Evolutionary conservation across 2,797 vertebrate genomes (phyloP), one percentile per base, ranked within the genome.

Genomic region (Bovichtus diacanthus): DNA sequence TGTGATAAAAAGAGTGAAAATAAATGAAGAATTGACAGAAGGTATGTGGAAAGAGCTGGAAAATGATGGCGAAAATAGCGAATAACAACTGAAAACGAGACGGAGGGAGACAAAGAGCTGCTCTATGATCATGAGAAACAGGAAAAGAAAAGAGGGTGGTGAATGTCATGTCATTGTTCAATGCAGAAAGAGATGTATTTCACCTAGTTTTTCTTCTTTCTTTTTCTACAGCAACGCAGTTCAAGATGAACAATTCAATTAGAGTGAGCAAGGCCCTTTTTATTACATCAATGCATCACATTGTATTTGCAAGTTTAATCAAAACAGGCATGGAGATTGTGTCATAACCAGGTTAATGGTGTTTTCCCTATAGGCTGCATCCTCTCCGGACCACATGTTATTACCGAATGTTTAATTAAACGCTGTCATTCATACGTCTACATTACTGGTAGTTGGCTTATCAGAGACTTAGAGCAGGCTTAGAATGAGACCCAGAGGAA

Each of bases 331-430:
- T 85, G 84, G 82, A 92, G 79, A 86, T 69, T 87, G 88, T 92
- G 86, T 92, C 87, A 90, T 87, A 89, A 90, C 82, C 83, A 92
- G 86, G 90, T 92, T 95, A 91, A 95, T 94, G 91, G 94, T 89
- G 81, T 87, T 90, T 87, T 74, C 68, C 61, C 63, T 76, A 71
- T 76, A 86, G 85, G 72, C 81, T 55, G 81, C 43, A 0, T 80
- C 79, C 77, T 91, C 75, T 70, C 67, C 70, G 76, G 87, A 82
- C 87, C 69, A 49, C 83, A 49, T 82, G 70, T 87, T 92, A 89
- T 93, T 88, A 86, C 75, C 72, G 71, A 79, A 69, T 81, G 82
- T 89, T 93, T 93, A 94, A 95, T 94, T 91, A 95, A 90, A 91
- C 18, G 72, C 80, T 77, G 77, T 87, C 88, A 86, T 74, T 85